Percentiles rank a stretch among this genome's conserved stretches.
phyloP scores from a whole-genome alignment of 1,140 invertebrate genomes.

The Drosophila persimilis region DNA sequence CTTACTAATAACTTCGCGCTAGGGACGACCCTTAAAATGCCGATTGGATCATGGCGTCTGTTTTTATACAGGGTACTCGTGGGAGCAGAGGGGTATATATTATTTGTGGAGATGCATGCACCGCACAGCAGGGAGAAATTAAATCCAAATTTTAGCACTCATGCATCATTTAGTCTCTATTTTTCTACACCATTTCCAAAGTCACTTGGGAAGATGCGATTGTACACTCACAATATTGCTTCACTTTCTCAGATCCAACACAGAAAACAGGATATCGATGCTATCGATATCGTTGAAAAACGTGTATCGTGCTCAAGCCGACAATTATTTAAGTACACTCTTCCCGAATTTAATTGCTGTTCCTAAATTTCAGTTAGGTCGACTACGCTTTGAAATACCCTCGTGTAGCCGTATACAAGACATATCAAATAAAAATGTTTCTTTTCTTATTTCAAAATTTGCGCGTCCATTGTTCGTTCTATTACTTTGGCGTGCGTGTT shows the following conservation, averaged over 20 bases:
- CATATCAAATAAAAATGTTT: constrained; percentile 23
- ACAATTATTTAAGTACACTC: constrained; percentile 34
- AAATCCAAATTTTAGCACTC: no score
- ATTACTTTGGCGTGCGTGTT: constrained; percentile 30
- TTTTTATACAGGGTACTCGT: constrained; percentile 9
- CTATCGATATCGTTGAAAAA: constrained; percentile 28
- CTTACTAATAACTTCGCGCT: constrained; percentile 22
- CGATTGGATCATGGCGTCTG: constrained; percentile 37
- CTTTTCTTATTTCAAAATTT: constrained; percentile 16
- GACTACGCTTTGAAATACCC: constrained; percentile 14
- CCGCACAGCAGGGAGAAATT: no score
- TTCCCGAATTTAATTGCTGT: constrained; percentile 19
- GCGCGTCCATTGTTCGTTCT: constrained; percentile 20
- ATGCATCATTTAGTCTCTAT: no score
- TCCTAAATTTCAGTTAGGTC: not conserved
- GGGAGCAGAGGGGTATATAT: not conserved
- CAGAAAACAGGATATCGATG: constrained; percentile 12
- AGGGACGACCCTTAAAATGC: not conserved
- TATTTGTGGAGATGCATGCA: no score
- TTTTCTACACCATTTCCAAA: no score
- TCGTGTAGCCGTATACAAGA: constrained; percentile 32
- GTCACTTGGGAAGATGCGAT: no score
- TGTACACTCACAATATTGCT: no score
- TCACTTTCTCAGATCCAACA: constrained; percentile 10
- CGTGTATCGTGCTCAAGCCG: not conserved